Percentiles rank a stretch among this genome's conserved stretches.
These are phyloP conservation scores for Pristiophorus japonicus DNA, from an alignment of 2,113 vertebrate species.

Conservation along the genomic window DNA sequence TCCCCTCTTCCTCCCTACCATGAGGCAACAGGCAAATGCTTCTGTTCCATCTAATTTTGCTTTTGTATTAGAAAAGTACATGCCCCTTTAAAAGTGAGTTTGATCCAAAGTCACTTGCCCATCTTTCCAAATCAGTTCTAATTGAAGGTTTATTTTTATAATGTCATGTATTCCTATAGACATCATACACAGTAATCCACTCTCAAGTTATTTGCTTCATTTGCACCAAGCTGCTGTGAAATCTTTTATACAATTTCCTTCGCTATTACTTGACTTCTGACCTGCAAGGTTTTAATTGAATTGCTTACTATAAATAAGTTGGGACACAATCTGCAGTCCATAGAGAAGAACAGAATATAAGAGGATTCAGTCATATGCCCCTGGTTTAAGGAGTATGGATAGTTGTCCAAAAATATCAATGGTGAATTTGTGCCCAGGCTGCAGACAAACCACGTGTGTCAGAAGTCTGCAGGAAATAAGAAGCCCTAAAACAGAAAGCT, in stretches of 20 bases:
- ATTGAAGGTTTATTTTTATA: not conserved
- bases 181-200: not conserved
- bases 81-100: not conserved
- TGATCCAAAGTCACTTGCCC: not conserved
- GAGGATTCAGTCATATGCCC: slow-evolving; percentile 40
- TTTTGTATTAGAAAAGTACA: not conserved
- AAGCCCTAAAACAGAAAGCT: slow-evolving; percentile 37
- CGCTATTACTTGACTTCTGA: not conserved
- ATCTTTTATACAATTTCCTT: not conserved
- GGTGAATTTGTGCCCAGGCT: slow-evolving; percentile 38
- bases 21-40: not conserved
- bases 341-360: slow-evolving; percentile 15
- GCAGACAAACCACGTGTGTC: slow-evolving; percentile 39
- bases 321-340: slow-evolving; percentile 6
- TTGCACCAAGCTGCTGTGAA: not conserved
- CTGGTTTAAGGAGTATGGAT: slow-evolving; percentile 36
- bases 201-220: slow-evolving; percentile 12
- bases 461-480: slow-evolving; percentile 37
- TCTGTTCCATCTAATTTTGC: not conserved
- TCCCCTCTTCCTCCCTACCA: not conserved
- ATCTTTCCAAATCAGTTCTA: not conserved
- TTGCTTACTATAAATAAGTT: slow-evolving; percentile 37
- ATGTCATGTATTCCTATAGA: not conserved
- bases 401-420: slow-evolving; percentile 42
- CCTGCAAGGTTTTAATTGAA: slow-evolving; percentile 32